A percentile compares a stretch with the other conserved stretches of the same genome.
These are phyloP conservation scores for Ficedula albicollis DNA, from an alignment of 2,797 vertebrate species.

Conservation along the genomic window DNA sequence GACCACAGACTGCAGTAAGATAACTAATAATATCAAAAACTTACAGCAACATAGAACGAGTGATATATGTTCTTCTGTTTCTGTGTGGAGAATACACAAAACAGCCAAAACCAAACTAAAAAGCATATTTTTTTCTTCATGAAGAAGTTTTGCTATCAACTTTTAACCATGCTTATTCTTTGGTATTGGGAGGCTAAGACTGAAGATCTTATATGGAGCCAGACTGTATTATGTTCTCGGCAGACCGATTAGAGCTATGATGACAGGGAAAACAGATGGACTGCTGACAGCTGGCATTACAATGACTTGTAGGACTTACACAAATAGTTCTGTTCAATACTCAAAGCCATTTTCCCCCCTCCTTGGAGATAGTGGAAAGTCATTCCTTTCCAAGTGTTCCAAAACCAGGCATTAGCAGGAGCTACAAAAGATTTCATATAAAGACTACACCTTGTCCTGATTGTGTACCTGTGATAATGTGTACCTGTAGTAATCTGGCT, in stretches of 20 bases:
- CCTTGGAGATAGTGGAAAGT: background rate
- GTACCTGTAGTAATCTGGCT: background rate
- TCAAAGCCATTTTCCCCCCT: background rate
- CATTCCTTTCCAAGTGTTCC: background rate
- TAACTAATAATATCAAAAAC: background rate
- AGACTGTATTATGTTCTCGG: background rate
- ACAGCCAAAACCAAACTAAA: background rate
- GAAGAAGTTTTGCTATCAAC: background rate
- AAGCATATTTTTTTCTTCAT: background rate
- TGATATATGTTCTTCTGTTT: background rate
- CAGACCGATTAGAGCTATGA: background rate
- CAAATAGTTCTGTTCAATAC: background rate
- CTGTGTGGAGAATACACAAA: background rate
- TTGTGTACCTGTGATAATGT: background rate
- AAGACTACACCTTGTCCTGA: accelerated
- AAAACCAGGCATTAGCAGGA: background rate
- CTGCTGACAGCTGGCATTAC: background rate
- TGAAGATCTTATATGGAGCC: background rate
- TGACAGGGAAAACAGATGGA: background rate
- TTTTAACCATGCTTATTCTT: background rate
- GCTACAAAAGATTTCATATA: background rate
- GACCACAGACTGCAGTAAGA: background rate
- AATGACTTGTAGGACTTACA: background rate
- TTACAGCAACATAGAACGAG: background rate
- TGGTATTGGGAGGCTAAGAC: background rate